Base-by-base conservation (phyloP, 2,797 vertebrate genomes). In the Echiichthys vipera region DNA sequence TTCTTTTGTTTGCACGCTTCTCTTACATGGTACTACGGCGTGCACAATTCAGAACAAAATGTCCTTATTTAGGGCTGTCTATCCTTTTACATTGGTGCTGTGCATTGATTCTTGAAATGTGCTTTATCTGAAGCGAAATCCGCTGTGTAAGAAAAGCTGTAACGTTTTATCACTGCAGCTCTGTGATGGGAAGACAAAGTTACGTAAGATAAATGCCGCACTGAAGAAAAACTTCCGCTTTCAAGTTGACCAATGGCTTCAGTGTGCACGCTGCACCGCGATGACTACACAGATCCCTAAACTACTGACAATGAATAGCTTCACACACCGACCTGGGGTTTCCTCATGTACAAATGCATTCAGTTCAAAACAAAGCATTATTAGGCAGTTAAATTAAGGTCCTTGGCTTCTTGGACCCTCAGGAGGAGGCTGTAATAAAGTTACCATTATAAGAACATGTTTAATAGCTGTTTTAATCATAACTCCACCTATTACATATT, bases 181-280 rank as follows among this genome's bases (percentile, higher is more conserved):
- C 75, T 80, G 57, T 47, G 68, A 58, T 88, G 84, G 78, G 84
- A 88, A 85, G 70, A 79, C 82, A 65, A 86, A 84, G 89, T 95
- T 95, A 94, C 91, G 90, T 94, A 95, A 95, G 89, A 86, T 64
- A 67, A 89, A 92, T 81, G 88, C 90, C 83, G 90, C 88, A 91
- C 85, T 85, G 83, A 86, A 80, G 82, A 84, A 73, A 89, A 94
- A 95, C 94, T 95, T 95, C 94, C 94, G 93, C 90, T 94, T 94
- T 89, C 85, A 89, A 84, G 83, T 89, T 86, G 89, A 91, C 86
- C 90, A 89, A 62, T 83, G 81, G 74, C 78, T 43, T 25, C 29
- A 20, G 37, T 29, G 4, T 39, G 51, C 74, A 24, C 15, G 49
- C 65, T 62, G 30, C 54, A 58, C 22, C 39, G 29, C 59, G 20